Evolutionary conservation across 2,797 vertebrate species (phyloP).

Genomic region (Sebastolobus alascanus): DNA sequence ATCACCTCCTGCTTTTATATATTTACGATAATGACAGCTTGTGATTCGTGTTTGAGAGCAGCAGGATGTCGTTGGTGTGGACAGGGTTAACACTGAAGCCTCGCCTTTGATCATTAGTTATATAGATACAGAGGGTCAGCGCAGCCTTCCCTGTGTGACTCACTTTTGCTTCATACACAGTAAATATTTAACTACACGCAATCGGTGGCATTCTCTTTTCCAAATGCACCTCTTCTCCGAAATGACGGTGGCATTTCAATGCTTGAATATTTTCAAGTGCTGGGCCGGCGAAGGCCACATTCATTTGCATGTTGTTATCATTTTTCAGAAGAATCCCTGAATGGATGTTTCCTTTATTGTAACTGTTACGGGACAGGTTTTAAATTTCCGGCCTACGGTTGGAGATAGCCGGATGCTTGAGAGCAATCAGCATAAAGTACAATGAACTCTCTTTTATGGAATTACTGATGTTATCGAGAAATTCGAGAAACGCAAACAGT

Average conservation of each 20-base stretch:
- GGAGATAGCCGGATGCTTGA: conserved; percentile 13
- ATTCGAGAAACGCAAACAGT: conserved; percentile 52
- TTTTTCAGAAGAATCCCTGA: conserved; percentile 37
- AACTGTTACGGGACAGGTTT: conserved; percentile 14
- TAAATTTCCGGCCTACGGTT: conserved; percentile 10
- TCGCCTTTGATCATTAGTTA: conserved; percentile 53
- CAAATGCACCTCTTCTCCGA: conserved; percentile 47
- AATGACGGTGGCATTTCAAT: conserved; percentile 44
- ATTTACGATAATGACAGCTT: conserved; percentile 13
- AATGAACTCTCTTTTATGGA: conserved; percentile 60
- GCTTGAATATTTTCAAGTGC: conserved; percentile 13
- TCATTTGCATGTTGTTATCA: conserved; percentile 45
- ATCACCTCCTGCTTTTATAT: conserved; percentile 26
- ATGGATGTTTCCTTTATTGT: conserved; percentile 32
- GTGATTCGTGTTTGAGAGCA: not conserved
- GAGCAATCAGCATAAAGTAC: conserved; percentile 46
- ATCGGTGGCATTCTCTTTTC: conserved; percentile 48
- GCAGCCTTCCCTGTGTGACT: conserved; percentile 62
- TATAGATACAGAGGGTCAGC: conserved; percentile 57
- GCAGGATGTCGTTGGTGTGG: not conserved
- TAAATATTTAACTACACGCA: conserved; percentile 77
- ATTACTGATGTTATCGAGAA: conserved; percentile 58
- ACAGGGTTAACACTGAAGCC: conserved; percentile 29
- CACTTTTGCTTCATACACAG: conserved; percentile 56
- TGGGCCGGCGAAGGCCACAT: conserved; percentile 3